Base-by-base conservation (phyloP, 2,888 invertebrate species). In the Xestia rhomboidea region DNA sequence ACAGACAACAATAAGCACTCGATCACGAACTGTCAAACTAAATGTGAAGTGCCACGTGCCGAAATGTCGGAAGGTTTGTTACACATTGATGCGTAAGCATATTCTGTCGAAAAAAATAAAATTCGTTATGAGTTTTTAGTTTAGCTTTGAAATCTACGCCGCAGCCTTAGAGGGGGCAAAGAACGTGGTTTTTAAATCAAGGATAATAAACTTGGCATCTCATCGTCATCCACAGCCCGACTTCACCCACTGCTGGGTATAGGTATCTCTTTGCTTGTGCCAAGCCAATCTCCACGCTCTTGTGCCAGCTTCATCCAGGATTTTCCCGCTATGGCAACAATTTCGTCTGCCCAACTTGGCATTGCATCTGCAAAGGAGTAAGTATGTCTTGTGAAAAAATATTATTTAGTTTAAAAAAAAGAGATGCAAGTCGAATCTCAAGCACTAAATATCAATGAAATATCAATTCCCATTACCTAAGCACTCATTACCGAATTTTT, bases 21-120 rank as follows among this genome's bases (percentile, higher is more conserved):
- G 91, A 93, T 95, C 95, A 95, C 93, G 93, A 92, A 89, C 89
- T 94, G 94, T 94, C 95, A 93, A 89, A 89, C 83, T 79, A 82
- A 76, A 87, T 89, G 77, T 87, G 74, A 83, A 54, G 73, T 88
- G 88, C 83, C 90, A 90, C 91, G 90, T 87, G 92, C 86, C 87
- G 73, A 75, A 83, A 84, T 78, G 62, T 66, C 66, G 15, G 80
- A 57, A 86, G 74, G 84, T 27, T 57, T 30, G 41, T 27, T 54
- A 64, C 44, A 82, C 84, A 88, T 49, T 44, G 62, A 70, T 63
- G 63, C 21, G 63, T 44, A 76, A 60, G 6, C 49, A 11, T 60
- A 60, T 41, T 46, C 1, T 11, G 21, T 1, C 0, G 8, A 27
- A 27, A 54, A 27, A 64, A 54, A 46, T 11, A 41, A 41, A 41